These are phyloP conservation scores for Rhamnusium bicolor DNA, from an alignment of 2,888 invertebrate genomes.

Conservation along the genomic window DNA sequence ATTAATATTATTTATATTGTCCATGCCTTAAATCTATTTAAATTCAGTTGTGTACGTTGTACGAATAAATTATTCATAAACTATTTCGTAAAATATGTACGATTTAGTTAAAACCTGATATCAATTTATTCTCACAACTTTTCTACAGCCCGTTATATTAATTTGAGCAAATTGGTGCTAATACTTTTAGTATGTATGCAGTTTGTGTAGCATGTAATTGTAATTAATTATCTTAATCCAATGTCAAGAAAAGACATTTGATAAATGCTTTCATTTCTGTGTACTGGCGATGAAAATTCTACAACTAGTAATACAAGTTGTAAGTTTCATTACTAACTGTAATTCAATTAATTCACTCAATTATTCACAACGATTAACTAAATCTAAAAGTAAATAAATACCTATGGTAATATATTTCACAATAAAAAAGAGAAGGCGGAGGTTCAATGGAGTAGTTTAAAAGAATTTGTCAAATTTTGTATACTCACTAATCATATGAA, in stretches of 20 bases:
- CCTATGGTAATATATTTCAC: too few relatives aligned
- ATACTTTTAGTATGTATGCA: neutral
- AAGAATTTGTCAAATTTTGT: too few relatives aligned
- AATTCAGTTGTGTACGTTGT: slow-evolving; percentile 3
- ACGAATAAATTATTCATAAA: neutral
- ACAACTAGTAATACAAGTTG: neutral
- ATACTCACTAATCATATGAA: too few relatives aligned
- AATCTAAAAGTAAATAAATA: too few relatives aligned
- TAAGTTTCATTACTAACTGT: neutral
- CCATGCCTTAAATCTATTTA: slow-evolving; percentile 21
- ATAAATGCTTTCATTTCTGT: slow-evolving; percentile 22
- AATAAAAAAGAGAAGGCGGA: too few relatives aligned
- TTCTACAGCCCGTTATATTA: neutral
- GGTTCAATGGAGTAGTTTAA: too few relatives aligned
- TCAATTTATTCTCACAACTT: neutral
- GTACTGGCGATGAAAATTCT: neutral
- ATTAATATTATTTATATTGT: slow-evolving; percentile 22
- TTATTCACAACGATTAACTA: neutral
- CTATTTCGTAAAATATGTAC: slow-evolving; percentile 1
- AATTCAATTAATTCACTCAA: neutral
- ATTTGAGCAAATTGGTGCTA: slow-evolving; percentile 15
- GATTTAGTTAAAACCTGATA: neutral
- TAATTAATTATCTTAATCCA: slow-evolving; percentile 9
- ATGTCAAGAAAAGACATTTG: neutral
- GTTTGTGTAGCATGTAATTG: neutral